Evolutionary conservation across 2,113 vertebrate species (phyloP), one percentile per base, ranked within the genome.

Genomic region (Rhabdomys dilectus): DNA sequence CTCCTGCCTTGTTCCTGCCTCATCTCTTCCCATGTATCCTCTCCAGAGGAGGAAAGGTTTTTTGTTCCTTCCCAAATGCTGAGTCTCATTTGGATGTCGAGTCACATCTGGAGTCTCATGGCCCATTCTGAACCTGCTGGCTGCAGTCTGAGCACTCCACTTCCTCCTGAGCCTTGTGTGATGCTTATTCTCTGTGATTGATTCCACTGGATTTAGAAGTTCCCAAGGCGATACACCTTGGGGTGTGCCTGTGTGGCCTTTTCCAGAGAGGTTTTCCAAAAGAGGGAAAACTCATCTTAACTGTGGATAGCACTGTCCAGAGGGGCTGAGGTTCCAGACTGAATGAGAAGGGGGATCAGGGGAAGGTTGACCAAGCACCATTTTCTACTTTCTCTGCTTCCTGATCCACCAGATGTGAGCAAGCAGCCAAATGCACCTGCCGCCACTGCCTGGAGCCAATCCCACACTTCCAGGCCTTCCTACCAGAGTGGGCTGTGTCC

Each of bases 1-100:
- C 77, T 97, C 70, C 76, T 51, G 68, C 56, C 87, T 73, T 3
- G 5, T 29, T 82, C 72, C 42, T 31, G 68, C 51, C 39, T 84
- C 88, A 84, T 92, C 90, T 84, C 78, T 45, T 82, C 93, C 94
- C 89, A 96, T 51, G 85, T 73, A 75, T 64, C 48, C 68, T 72
- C 45, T 73, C 10, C 39, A 68, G 84, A 56, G 24, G 68, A 85
- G 78, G 36, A 51, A 53, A 58, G 68, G 26, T 48, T 66, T 17
- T 36, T n/a, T 4, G 22, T 51, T 88, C n/a, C 39, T 21, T 68
- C 36, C 7, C 24, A 24, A 73, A 56, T 26, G 7, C 87, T 1
- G 9, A 53, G 36, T 73, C 66, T 73, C 75, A 45, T 53, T 58
- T 7, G 6, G 39, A 85, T 78, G n/a, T 70, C 4, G 0, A 29